Percentiles rank a stretch among this genome's conserved stretches.
Conservation (phyloP, 1,140 invertebrate genomes). For the Tetramorium parvispinum region DNA sequence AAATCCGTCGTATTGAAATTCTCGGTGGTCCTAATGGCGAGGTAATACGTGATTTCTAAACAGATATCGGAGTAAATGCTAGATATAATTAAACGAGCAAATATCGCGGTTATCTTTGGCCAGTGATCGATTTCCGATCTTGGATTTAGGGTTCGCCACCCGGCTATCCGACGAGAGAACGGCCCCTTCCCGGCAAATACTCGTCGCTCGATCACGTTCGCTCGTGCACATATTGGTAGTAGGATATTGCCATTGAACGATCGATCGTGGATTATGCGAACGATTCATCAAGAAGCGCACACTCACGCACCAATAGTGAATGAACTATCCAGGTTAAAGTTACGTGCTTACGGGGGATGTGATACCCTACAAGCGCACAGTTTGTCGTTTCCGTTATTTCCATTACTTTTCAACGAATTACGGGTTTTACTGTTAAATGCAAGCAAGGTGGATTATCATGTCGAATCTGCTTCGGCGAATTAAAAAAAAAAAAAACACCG, state of each 20-base stretch:
- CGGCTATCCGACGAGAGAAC: conserved; percentile 34
- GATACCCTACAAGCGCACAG: neutral
- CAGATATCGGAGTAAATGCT: conserved; percentile 47
- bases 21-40: conserved; percentile 16
- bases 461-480: conserved; percentile 36
- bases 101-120: conserved; percentile 63
- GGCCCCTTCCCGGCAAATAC: conserved; percentile 63
- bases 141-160: conserved; percentile 67
- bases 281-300: conserved; percentile 63
- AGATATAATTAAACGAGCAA: conserved; percentile 69
- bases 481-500: conserved; percentile 3
- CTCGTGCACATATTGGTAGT: conserved; percentile 61
- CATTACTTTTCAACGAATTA: conserved; percentile 52
- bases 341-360: conserved; percentile 11
- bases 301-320: conserved; percentile 7
- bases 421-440: conserved; percentile 14
- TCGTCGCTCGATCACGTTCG: conserved; percentile 57
- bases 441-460: conserved; percentile 25
- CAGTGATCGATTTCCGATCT: conserved; percentile 72
- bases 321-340: conserved; percentile 42
- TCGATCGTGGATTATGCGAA: conserved; percentile 68
- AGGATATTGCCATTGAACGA: conserved; percentile 68
- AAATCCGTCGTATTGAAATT: conserved; percentile 10
- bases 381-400: conserved; percentile 1
- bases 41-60: conserved; percentile 62